Conservation (phyloP, 2,113 vertebrate species). For the Aramus guarauna region DNA sequence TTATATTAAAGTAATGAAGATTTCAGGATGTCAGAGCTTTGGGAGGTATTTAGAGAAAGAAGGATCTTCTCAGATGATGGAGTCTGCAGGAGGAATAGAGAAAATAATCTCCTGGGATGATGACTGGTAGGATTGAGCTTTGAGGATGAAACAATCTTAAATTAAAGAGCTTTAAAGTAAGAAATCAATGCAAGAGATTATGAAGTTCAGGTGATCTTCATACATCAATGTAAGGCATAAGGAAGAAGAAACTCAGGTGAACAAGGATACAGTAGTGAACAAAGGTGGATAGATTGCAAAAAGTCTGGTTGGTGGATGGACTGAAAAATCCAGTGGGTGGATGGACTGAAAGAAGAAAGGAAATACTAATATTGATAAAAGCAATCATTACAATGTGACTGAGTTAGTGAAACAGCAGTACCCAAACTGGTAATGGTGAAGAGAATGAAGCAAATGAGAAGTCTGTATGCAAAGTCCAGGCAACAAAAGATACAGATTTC, state of each 20-base stretch:
- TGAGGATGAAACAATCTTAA: background rate
- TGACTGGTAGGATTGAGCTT: background rate
- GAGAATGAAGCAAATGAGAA: background rate
- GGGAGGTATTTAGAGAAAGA: background rate
- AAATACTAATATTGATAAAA: background rate
- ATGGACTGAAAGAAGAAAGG: background rate
- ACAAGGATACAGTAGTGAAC: background rate
- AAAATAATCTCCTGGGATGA: background rate
- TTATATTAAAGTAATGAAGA: background rate
- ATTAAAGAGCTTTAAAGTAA: background rate
- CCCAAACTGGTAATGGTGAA: background rate
- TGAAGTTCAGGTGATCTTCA: background rate
- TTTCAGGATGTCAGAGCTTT: background rate
- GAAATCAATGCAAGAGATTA: background rate
- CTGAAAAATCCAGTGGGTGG: background rate
- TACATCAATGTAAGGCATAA: background rate
- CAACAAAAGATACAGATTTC: background rate
- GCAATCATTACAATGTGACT: background rate
- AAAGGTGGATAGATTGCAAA: background rate
- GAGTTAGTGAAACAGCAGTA: background rate
- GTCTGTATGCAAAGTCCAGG: background rate
- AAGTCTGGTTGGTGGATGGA: background rate
- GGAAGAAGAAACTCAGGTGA: background rate
- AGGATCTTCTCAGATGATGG: background rate
- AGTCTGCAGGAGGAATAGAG: background rate